phyloP scores from a whole-genome alignment of 2,113 vertebrate species.

The Felis catus region F.catus_Fca126_mat1.0 CM031414.1:127813501-127814000 shows the following conservation, averaged over 20 bases:
- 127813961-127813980: background rate
- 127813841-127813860: background rate
- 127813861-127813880: background rate
- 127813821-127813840: background rate
- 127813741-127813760: background rate
- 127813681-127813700: background rate
- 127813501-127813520: background rate
- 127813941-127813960: background rate
- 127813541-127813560: background rate
- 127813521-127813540: background rate
- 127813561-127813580: background rate
- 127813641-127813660: background rate
- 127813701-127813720: background rate
- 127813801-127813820: background rate
- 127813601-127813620: background rate
- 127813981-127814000: background rate
- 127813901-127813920: background rate
- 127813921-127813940: background rate
- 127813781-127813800: background rate
- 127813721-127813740: background rate
- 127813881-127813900: background rate
- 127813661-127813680: background rate
- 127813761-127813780: background rate
- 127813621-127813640: background rate
- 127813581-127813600: background rate